Percentiles rank a stretch among this genome's conserved stretches.
These are phyloP conservation scores for Drosophila mayaguana DNA, from an alignment of 2,888 invertebrate species.

Conservation along the genomic window DNA sequence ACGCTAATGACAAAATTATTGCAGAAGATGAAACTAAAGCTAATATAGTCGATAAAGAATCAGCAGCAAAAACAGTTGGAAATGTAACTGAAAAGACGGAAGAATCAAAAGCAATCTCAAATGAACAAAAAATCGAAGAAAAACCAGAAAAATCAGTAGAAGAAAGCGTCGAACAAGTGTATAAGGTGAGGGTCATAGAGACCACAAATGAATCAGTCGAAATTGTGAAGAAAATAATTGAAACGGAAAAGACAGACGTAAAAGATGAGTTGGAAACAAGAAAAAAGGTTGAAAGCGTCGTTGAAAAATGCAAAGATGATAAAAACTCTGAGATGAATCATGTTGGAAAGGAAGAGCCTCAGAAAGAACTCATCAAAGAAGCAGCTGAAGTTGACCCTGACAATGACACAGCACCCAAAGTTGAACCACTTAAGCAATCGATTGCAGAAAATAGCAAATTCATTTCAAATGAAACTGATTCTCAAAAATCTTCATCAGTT, in stretches of 20 bases:
- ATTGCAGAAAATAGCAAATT: background rate
- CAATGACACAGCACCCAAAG: background rate
- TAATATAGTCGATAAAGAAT: background rate
- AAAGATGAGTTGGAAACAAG: background rate
- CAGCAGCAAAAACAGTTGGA: background rate
- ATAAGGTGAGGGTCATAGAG: conserved; percentile 42
- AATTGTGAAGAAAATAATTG: conserved; percentile 5
- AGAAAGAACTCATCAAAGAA: background rate
- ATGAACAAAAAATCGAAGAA: conserved; percentile 25
- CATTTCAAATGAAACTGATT: background rate
- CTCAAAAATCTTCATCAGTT: background rate
- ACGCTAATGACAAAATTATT: conserved; percentile 7
- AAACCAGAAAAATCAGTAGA: background rate
- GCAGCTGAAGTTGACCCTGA: background rate
- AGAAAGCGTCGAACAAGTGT: conserved; percentile 8
- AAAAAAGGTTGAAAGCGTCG: background rate
- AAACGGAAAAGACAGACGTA: background rate
- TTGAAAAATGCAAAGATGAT: conserved; percentile 3
- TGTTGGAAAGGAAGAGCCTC: background rate
- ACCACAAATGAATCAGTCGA: conserved; percentile 17
- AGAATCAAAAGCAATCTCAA: conserved; percentile 44
- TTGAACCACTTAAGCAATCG: conserved; percentile 4
- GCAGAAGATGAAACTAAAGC: background rate
- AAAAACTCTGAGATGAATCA: background rate
- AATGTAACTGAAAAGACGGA: conserved; percentile 2